Base-by-base conservation (phyloP, 2,113 vertebrate genomes). In the Kryptolebias marmoratus region DNA sequence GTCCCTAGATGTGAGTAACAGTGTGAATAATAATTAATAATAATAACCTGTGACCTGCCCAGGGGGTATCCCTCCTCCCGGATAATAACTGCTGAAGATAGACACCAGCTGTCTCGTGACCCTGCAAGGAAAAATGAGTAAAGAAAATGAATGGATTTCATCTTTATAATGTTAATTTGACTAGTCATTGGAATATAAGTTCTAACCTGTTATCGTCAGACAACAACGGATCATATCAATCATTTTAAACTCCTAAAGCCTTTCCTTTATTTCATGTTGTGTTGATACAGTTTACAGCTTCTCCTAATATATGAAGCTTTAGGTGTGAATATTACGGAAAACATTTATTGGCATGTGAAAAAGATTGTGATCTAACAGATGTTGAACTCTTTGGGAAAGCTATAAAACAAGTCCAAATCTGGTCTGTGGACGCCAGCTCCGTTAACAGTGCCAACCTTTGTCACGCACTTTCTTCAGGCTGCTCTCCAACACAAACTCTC, bases 371-470 rank as follows among this genome's bases (percentile, higher is more conserved):
- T 87, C 87, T 62, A 85, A 85, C 88, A 89, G 86, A 87, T 90
- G 90, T 87, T 79, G 68, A 88, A 84, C 82, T 77, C 47, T 53
- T 44, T 45, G 59, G 22, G 73, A 86, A 83, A 72, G 71, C 80
- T 80, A 81, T 88, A 91, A 89, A 90, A 88, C 88, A 91, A 89
- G 73, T 71, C 77, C 68, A 82, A 89, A 88, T 90, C 68, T 86
- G 79, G 83, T 79, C 45, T 70, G 63, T 48, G 75, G 53, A 80
- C 72, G 77, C 36, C 49, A 68, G 64, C 77, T 79, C 42, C 65
- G 59, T 42, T 75, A 56, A 53, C 61, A 66, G 74, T 85, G 88
- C 90, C 90, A 90, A 75, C 75, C 80, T 78, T 77, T 83, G 90
- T 92, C 90, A 90, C 80, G 87, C 88, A 87, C 77, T 82, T 73